phyloP scores from a whole-genome alignment of 2,797 vertebrate species.

The Enteromius trimaculatus region DNA sequence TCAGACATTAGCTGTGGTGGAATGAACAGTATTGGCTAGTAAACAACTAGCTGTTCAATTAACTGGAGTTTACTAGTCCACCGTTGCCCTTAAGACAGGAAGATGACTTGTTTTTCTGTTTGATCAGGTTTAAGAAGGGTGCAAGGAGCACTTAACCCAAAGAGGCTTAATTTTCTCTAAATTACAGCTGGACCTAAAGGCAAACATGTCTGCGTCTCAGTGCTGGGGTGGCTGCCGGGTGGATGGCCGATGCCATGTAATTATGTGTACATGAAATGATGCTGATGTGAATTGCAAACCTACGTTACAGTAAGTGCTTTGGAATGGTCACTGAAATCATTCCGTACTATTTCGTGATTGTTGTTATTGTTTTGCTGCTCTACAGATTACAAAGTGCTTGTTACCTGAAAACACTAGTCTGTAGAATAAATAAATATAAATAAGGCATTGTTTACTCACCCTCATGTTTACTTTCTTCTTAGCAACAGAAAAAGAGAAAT shows the following conservation, averaged over 20 bases:
- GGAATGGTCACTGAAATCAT: conserved; percentile 43
- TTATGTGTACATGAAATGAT: conserved; percentile 41
- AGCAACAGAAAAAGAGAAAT: not conserved
- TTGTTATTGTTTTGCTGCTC: conserved; percentile 50
- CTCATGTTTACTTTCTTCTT: not conserved
- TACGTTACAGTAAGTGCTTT: conserved; percentile 23
- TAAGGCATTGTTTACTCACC: not conserved
- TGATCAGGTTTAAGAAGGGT: conserved; percentile 37
- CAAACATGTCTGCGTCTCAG: conserved; percentile 29
- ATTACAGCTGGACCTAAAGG: conserved; percentile 40
- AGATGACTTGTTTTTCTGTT: conserved; percentile 30
- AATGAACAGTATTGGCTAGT: conserved; percentile 37
- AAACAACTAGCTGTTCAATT: conserved; percentile 19
- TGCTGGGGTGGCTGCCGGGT: conserved; percentile 8
- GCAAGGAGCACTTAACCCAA: conserved; percentile 37
- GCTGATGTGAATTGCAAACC: conserved; percentile 36
- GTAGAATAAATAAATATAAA: not conserved
- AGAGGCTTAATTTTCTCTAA: conserved; percentile 35
- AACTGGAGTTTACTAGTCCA: conserved; percentile 38
- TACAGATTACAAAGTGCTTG: conserved; percentile 37
- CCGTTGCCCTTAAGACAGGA: conserved; percentile 14
- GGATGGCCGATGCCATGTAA: conserved; percentile 31
- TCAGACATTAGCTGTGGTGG: conserved; percentile 34
- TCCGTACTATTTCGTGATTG: conserved; percentile 37
- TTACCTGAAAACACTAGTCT: conserved; percentile 27